These are phyloP conservation scores for Prinia subflava DNA, from an alignment of 2,113 vertebrate species.

Conservation along the genomic window DNA sequence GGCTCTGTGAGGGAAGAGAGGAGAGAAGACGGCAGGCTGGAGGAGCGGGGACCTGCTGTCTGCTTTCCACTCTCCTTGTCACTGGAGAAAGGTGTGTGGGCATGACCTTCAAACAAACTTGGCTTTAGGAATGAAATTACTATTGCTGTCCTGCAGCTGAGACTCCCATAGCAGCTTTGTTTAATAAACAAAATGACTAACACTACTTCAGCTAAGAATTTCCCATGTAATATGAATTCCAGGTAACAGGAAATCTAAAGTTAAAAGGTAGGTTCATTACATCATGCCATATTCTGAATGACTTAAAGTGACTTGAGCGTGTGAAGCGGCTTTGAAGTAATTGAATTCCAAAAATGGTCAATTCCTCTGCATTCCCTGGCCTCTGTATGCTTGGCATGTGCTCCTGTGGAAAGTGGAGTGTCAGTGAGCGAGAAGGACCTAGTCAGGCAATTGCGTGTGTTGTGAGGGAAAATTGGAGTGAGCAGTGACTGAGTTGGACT, in stretches of 20 bases:
- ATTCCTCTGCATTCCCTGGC: not conserved
- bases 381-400: slow-evolving; percentile 12
- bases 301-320: not conserved
- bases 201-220: not conserved
- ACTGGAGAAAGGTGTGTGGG: not conserved
- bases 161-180: not conserved
- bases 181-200: not conserved
- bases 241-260: not conserved
- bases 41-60: fast-evolving
- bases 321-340: not conserved
- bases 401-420: slow-evolving; percentile 2
- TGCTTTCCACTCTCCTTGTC: not conserved
- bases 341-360: not conserved
- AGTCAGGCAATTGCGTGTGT: not conserved
- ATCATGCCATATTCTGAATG: not conserved
- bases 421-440: not conserved
- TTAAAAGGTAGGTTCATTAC: not conserved
- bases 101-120: not conserved
- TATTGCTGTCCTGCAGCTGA: fast-evolving
- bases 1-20: not conserved
- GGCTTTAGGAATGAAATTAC: not conserved
- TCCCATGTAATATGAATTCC: fast-evolving
- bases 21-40: not conserved
- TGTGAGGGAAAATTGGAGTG: not conserved
- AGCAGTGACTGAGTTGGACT: not conserved